Evolutionary conservation across 1,140 invertebrate genomes (phyloP), one percentile per base, ranked within the genome.

Genomic region (Drosophila subpulchrella): DNA sequence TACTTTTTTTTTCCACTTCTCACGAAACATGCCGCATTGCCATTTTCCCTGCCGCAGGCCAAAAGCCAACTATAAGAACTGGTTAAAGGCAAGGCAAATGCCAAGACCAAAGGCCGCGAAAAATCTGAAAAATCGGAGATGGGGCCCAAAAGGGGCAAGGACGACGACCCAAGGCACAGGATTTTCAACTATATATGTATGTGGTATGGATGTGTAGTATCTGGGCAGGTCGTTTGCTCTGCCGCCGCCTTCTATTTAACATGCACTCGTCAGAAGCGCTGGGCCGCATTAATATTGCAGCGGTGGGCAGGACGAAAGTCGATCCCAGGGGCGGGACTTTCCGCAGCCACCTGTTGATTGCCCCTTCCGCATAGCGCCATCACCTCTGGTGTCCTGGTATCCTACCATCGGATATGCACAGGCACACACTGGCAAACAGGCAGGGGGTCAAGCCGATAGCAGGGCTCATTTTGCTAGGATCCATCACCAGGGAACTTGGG

Each of bases 211-310:
- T 11, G 12, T 11, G 0, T 51, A 27, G 44, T 51, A 59, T 60
- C 72, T 53, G 17, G 50, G 54, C 48, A n/a, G 48, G 48, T 51
- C 30, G 66, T 71, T 81, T 81, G 82, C 78, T 71, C 47, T 78
- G 78, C 53, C 61, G 50, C 50, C 41, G 74, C 74, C 61, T 61
- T 75, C 61, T 85, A 72, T 85, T 88, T 88, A 75, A 82, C 83
- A 82, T 82, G 75, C 82, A 82, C 83, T 85, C 61, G 79, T 63
- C 55, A 13, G 46, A 48, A 50, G 61, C 75, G 61, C 51, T 79
- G 66, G 65, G 61, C 60, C 27, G 65, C 61, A 78, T 85, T 88
- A 75, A 82, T 82, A 78, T 82, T 86, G 54, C 70, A 86, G 27
- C 27, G 11, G 6, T 20, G 27, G 36, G 30, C 30, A 32, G 15